A percentile compares a stretch with the other conserved stretches of the same genome.
phyloP scores from a whole-genome alignment of 2,113 vertebrate genomes.

The Abramis brama region DNA sequence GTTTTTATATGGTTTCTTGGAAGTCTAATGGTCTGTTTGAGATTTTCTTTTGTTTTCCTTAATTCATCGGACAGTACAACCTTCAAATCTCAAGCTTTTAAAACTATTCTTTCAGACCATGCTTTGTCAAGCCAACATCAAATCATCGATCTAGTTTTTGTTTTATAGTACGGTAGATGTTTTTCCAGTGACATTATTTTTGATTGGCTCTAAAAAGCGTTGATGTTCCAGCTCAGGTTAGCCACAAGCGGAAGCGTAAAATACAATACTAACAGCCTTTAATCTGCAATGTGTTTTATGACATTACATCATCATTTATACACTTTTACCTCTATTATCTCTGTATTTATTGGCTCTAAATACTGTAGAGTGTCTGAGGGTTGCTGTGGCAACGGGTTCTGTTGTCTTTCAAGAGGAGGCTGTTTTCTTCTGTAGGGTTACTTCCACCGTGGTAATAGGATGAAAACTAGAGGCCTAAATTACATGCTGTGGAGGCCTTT shows the following conservation, averaged over 20 bases:
- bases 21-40: background rate
- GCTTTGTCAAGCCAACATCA: background rate
- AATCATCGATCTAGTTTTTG: no score
- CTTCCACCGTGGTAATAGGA: slow-evolving; percentile 43
- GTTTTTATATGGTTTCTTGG: background rate
- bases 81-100: background rate
- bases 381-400: slow-evolving; percentile 43
- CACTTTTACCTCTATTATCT: background rate
- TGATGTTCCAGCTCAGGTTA: background rate
- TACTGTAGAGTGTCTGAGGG: background rate
- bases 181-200: background rate
- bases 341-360: background rate
- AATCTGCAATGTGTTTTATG: background rate
- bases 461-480: slow-evolving; percentile 35
- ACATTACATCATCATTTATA: no score
- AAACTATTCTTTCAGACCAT: background rate
- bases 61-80: background rate
- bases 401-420: background rate
- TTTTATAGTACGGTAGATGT: background rate
- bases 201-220: background rate
- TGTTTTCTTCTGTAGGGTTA: slow-evolving; percentile 9
- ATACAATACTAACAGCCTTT: background rate
- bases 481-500: slow-evolving; percentile 33
- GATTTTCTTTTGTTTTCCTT: background rate
- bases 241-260: background rate